Evolutionary conservation across 2,888 invertebrate species (phyloP), one percentile per base, ranked within the genome.

Genomic region (Philopedon plagiatum): DNA sequence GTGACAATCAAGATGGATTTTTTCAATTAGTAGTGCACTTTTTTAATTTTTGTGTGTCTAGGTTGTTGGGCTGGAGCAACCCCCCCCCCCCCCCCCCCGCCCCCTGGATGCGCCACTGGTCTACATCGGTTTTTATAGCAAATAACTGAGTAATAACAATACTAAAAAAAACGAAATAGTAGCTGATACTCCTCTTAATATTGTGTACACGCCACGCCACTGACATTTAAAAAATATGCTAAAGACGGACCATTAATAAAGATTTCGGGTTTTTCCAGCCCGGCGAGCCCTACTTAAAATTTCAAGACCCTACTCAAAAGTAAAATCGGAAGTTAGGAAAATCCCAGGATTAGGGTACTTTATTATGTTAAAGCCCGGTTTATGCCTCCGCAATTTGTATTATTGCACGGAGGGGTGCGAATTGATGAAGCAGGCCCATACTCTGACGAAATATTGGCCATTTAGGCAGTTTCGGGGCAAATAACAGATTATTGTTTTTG

Each of bases 251-350:
- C 26, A 29, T 51, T 29, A 26, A 54, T 54, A 54, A 54, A 29
- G 51, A 29, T 54, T 54, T 29, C n/a, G 51, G 29, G 13, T 54
- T 54, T 54, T 54, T 9, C 18, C 4, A 39, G 13, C 39, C n/a
- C n/a, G n/a, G n/a, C n/a, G n/a, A 26, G 5, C 29, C 51, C 9
- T 46, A 39, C 39, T 44, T 46, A 46, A 46, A 49, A 51, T 51
- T 51, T 51, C 51, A 54, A 29, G 51, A 29, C 51, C 29, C 49
- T n/a, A n/a, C n/a, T 49, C 19, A 29, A 54, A 54, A 54, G 2
- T 32, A 37, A 49, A 51, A 63, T 51, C 51, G 37, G 62, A 51
- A 63, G 51, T 63, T 63, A 23, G 49, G 51, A 13, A 63, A 63
- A 63, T 37, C 62, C 51, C 1, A 49, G 62, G 62, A 63, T 63